Evolutionary conservation across 2,113 vertebrate genomes (phyloP), one percentile per base, ranked within the genome.

Genomic region (Stomatorhinus ivindoensis): DNA sequence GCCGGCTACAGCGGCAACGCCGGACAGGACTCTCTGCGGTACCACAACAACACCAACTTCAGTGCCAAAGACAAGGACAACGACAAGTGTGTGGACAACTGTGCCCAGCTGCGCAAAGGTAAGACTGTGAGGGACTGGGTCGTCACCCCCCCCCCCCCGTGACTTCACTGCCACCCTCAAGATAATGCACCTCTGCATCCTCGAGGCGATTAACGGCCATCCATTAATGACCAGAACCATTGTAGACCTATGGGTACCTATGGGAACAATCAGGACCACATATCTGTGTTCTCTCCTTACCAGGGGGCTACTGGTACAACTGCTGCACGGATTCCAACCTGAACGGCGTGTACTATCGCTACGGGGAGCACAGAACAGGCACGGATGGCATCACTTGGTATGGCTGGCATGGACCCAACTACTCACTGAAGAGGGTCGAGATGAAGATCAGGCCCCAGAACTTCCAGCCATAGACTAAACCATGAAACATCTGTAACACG

Each of bases 241-340:
- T 42, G 73, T 2, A 4, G 53, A 42, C 80, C 21, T 47, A 39
- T 17, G 42, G 82, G 53, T 61, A 2, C 24, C 51, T 46, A 39
- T 47, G 21, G 19, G 3, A 83, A 86, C 50, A 50, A 50, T 42
- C 11, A 42, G 69, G 1, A 39, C 4, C 0, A 80, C 35, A 2
- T 19, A 11, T 76, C 31, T 15, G 46, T 73, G 76, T 85, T 46
- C 19, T 83, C 15, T 91, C 48, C 2, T 4, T 76, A 8, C 47
- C 91, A 99, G 98, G 98, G 91, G 98, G 98, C 2, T 99, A 99
- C 89, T 99, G 98, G 98, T 99, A 99, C 94, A 99, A 98, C 95
- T 99, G 98, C 94, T 99, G 98, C 95, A 99, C 98, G 0, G 98
- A 99, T 90, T 99, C 98, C 90, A 99, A 99, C 85, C 94, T 99